Conservation (phyloP, 2,888 invertebrate genomes). For the Kuschelorhynchus macadamiae region DNA sequence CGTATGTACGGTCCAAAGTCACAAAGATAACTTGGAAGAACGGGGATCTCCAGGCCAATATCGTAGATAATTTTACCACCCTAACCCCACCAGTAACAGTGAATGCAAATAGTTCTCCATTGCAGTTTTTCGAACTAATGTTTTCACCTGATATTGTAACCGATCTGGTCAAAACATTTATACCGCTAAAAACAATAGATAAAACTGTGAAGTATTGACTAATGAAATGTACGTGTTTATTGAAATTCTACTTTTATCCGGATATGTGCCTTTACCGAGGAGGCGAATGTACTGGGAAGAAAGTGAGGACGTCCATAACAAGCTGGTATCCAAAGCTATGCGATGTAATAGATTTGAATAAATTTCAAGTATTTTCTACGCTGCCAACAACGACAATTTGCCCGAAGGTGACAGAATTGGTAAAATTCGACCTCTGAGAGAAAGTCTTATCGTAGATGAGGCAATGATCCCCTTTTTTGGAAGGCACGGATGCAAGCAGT, state of each 20-base stretch:
- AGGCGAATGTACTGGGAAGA: constrained; percentile 56
- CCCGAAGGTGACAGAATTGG: constrained; percentile 18
- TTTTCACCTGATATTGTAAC: not conserved
- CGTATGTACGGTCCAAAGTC: not conserved
- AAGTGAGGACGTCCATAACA: constrained; percentile 57
- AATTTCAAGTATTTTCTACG: constrained; percentile 20
- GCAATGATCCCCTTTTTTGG: no score
- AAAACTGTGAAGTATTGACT: not conserved
- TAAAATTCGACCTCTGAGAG: constrained; percentile 22
- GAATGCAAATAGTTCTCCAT: constrained; percentile 3
- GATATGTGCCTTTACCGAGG: constrained; percentile 58
- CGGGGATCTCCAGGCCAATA: not conserved
- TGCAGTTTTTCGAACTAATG: not conserved
- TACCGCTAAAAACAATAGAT: constrained; percentile 1
- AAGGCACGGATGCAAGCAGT: no score
- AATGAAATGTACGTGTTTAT: constrained; percentile 2
- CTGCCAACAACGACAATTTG: constrained; percentile 26
- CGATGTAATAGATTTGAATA: no score
- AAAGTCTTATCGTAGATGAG: constrained; percentile 8
- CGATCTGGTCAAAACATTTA: not conserved
- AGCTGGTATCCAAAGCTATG: no score
- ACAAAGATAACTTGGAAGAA: constrained; percentile 6
- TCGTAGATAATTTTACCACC: not conserved
- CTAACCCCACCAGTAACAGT: not conserved
- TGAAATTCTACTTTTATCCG: constrained; percentile 48